Evolutionary conservation across 2,797 vertebrate genomes (phyloP).

Genomic region (Melanotaenia boesemani): DNA sequence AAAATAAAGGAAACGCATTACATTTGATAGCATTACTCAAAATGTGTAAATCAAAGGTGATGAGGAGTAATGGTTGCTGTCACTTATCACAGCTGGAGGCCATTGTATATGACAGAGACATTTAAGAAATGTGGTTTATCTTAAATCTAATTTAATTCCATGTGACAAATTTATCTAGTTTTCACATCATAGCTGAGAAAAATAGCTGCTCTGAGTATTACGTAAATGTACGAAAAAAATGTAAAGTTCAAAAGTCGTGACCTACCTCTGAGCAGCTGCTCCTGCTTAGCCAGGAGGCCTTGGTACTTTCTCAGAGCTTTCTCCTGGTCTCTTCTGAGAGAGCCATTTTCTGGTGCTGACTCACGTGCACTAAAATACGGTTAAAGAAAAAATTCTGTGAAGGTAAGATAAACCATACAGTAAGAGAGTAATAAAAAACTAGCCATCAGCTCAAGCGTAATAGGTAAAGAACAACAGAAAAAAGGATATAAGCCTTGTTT

Average conservation of each 20-base stretch:
- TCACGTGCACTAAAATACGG: slow-evolving; percentile 80
- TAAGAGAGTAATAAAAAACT: neutral
- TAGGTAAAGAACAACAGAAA: neutral
- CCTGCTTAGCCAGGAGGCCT: slow-evolving; percentile 93
- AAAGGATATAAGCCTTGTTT: slow-evolving; percentile 97
- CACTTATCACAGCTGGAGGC: neutral
- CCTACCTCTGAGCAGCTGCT: slow-evolving; percentile 94
- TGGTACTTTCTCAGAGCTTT: slow-evolving; percentile 96
- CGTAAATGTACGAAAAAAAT: neutral
- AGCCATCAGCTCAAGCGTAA: neutral
- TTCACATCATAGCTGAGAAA: neutral
- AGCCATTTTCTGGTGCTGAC: slow-evolving; percentile 92
- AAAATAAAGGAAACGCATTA: too few species aligned
- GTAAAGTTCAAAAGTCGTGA: neutral
- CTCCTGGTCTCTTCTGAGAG: slow-evolving; percentile 93
- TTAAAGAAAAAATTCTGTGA: slow-evolving; percentile 43
- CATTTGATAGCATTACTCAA: neutral
- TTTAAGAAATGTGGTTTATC: neutral
- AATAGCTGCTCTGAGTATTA: neutral
- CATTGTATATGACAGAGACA: neutral
- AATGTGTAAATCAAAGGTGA: neutral
- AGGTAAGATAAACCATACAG: neutral
- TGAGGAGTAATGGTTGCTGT: neutral
- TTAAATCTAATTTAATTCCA: neutral
- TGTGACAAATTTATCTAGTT: neutral